Conservation (phyloP, 2,797 vertebrate species). For the Hemibagrus guttatus region DNA sequence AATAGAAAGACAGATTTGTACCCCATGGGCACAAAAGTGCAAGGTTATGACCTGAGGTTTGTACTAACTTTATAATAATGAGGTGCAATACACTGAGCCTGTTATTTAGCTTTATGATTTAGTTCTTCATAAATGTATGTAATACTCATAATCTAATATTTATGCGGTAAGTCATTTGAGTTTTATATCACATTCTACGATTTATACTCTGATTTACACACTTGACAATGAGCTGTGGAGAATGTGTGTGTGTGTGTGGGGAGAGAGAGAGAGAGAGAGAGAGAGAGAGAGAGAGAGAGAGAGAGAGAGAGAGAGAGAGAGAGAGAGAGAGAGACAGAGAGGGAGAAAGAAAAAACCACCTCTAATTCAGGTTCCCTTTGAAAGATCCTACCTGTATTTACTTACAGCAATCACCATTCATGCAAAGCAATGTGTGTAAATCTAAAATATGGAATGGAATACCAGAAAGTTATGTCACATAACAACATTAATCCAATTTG, state of each 20-base stretch:
- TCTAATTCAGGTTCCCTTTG: not conserved
- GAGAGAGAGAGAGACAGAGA: not conserved
- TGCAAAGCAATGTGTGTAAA: not conserved
- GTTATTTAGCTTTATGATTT: not conserved
- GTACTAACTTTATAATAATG: not conserved
- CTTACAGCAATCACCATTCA: not conserved
- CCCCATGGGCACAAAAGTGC: not conserved
- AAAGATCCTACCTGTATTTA: not conserved
- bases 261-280: no score
- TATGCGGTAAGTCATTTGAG: not conserved
- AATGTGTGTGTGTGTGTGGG: not conserved
- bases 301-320: no score
- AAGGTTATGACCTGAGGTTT: slow-evolving; percentile 11
- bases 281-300: not conserved
- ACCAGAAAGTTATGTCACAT: no score
- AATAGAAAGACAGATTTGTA: not conserved
- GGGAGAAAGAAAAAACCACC: not conserved
- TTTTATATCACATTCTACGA: not conserved
- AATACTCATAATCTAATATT: slow-evolving; percentile 8
- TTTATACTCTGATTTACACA: not conserved
- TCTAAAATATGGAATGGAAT: not conserved
- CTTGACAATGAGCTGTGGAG: not conserved
- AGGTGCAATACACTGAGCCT: not conserved
- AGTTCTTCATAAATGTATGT: not conserved
- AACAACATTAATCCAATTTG: no score